Conservation (phyloP, 2,797 vertebrate genomes). For the Bothrops alternatus region DNA sequence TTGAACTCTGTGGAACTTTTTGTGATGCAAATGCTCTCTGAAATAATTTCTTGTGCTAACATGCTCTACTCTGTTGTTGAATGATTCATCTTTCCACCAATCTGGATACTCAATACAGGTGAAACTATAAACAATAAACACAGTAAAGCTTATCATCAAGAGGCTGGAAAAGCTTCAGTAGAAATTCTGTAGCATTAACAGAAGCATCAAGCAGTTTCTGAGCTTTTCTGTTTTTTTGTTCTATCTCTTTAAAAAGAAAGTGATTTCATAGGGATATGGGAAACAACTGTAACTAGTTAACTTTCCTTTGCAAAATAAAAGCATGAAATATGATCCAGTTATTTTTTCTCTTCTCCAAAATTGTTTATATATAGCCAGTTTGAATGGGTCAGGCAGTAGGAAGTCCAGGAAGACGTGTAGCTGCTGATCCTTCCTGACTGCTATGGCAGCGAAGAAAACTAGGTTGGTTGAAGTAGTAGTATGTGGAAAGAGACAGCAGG, state of each 20-base stretch:
- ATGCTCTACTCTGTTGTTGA: conserved; percentile 52
- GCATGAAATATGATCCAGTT: conserved; percentile 30
- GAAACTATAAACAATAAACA: conserved; percentile 63
- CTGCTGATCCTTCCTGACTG: neutral
- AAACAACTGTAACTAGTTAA: conserved; percentile 51
- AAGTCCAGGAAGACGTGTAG: neutral
- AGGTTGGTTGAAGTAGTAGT: neutral
- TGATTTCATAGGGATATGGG: conserved; percentile 74
- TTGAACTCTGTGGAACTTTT: conserved; percentile 46
- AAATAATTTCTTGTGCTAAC: conserved; percentile 60
- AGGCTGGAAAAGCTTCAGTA: conserved; percentile 60
- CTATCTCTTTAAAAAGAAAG: conserved; percentile 64
- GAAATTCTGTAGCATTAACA: conserved; percentile 64
- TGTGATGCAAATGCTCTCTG: conserved; percentile 32
- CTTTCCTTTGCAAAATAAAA: conserved; percentile 63
- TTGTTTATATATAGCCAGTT: neutral
- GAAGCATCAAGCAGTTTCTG: conserved; percentile 33
- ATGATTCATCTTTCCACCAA: conserved; percentile 54
- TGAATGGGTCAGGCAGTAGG: neutral
- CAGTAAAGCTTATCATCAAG: conserved; percentile 29
- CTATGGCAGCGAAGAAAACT: neutral
- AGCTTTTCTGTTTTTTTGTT: conserved; percentile 59
- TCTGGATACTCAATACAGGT: conserved; percentile 57
- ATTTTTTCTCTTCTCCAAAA: neutral
- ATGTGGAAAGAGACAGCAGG: neutral